phyloP scores from a whole-genome alignment of 2,888 invertebrate genomes.

The Eucriotettix oculatus region DNA sequence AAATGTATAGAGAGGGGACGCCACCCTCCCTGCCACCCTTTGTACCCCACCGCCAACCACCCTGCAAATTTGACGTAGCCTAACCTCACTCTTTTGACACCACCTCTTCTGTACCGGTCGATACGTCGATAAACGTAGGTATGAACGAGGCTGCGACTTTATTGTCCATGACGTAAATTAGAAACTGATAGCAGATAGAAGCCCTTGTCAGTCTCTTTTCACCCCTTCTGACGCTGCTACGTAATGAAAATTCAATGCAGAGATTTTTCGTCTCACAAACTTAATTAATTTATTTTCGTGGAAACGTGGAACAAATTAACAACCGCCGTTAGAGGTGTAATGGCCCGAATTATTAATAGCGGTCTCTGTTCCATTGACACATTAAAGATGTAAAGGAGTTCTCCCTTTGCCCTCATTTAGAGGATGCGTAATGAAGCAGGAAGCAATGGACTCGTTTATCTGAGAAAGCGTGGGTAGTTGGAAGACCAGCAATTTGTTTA shows the following conservation, averaged over 20 bases:
- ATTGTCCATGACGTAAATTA: not conserved
- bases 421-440: too few species aligned
- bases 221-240: not conserved
- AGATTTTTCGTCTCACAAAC: not conserved
- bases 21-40: not conserved
- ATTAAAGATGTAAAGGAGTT: not conserved
- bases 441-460: too few species aligned
- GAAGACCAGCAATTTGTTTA: too few species aligned
- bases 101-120: not conserved
- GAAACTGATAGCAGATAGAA: not conserved
- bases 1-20: constrained; percentile 1
- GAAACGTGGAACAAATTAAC: not conserved
- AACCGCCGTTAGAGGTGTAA: not conserved
- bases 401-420: too few species aligned
- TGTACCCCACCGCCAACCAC: too few species aligned
- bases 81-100: not conserved
- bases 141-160: not conserved
- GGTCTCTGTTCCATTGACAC: not conserved
- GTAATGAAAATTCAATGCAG: not conserved
- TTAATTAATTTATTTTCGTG: not conserved
- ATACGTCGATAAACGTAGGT: not conserved
- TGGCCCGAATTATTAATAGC: not conserved
- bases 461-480: too few species aligned
- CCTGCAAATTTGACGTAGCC: not conserved
- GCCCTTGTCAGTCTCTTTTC: not conserved